A percentile compares a stretch with the other conserved stretches of the same genome.
phyloP scores from a whole-genome alignment of 2,888 invertebrate genomes.

The Chloroclysta siterata region DNA sequence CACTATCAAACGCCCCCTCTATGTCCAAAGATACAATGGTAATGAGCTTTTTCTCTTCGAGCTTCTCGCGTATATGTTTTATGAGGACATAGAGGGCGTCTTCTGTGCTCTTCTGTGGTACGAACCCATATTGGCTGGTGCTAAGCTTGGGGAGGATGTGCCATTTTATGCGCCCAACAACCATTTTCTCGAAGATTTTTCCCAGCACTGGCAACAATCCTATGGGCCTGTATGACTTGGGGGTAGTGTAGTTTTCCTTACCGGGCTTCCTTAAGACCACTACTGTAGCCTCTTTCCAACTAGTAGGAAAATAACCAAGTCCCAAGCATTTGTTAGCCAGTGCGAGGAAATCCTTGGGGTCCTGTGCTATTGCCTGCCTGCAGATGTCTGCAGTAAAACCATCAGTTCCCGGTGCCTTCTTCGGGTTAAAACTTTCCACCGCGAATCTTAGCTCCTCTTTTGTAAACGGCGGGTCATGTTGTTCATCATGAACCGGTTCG shows the following conservation, averaged over 20 bases:
- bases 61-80: neutral
- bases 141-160: conserved; percentile 7
- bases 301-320: conserved; percentile 31
- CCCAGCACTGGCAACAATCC: conserved; percentile 41
- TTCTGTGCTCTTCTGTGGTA: conserved; percentile 19
- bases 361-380: conserved; percentile 32
- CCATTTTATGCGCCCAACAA: conserved; percentile 5
- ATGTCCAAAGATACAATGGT: neutral
- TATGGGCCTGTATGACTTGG: conserved; percentile 42
- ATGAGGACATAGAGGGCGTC: conserved; percentile 17
- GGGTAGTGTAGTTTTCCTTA: conserved; percentile 14
- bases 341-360: conserved; percentile 20
- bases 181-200: conserved; percentile 24
- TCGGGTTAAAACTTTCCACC: conserved; percentile 30
- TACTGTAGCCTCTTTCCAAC: conserved; percentile 23
- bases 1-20: neutral
- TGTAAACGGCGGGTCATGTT: conserved; percentile 37
- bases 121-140: conserved; percentile 9
- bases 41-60: neutral
- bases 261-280: conserved; percentile 9
- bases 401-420: conserved; percentile 36
- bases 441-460: conserved; percentile 20
- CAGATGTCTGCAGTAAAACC: conserved; percentile 22
- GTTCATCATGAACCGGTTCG: conserved; percentile 3
- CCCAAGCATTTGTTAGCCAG: conserved; percentile 37